Evolutionary conservation across 2,113 vertebrate species (phyloP).

Genomic region (Cygnus atratus): DNA sequence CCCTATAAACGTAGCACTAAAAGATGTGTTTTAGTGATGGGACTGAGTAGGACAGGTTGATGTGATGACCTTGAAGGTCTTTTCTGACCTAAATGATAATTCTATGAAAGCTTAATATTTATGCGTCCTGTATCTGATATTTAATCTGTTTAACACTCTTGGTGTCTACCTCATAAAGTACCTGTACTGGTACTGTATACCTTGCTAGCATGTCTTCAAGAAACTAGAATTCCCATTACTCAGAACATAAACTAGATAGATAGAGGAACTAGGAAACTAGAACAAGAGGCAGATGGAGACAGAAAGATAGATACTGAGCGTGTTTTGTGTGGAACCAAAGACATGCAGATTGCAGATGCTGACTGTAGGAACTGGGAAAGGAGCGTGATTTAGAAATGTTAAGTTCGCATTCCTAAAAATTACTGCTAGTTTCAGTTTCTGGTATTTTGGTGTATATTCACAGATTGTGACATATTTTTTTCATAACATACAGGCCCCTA

Average conservation of each 20-base stretch:
- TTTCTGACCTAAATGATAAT: not conserved
- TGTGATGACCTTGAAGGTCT: not conserved
- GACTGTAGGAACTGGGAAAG: not conserved
- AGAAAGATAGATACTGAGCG: not conserved
- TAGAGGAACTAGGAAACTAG: not conserved
- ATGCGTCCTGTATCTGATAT: not conserved
- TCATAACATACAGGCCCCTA: not conserved
- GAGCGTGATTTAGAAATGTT: not conserved
- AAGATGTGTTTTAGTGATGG: not conserved
- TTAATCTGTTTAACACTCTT: not conserved
- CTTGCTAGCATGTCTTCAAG: not conserved
- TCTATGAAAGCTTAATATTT: not conserved
- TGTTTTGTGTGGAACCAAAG: not conserved
- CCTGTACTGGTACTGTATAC: not conserved
- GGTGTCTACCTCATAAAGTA: not conserved
- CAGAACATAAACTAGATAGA: fast-evolving
- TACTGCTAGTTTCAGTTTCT: not conserved
- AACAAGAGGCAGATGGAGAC: not conserved
- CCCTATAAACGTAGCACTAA: not conserved
- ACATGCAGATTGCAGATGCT: not conserved
- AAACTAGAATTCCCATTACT: not conserved
- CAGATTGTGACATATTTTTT: not conserved
- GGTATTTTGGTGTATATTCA: not conserved
- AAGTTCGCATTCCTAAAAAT: not conserved
- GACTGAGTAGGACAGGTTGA: not conserved